Percentiles rank a stretch among this genome's conserved stretches.
These are phyloP conservation scores for Nematopogon swammerdamellus DNA, from an alignment of 2,888 invertebrate genomes.

Conservation along the genomic window DNA sequence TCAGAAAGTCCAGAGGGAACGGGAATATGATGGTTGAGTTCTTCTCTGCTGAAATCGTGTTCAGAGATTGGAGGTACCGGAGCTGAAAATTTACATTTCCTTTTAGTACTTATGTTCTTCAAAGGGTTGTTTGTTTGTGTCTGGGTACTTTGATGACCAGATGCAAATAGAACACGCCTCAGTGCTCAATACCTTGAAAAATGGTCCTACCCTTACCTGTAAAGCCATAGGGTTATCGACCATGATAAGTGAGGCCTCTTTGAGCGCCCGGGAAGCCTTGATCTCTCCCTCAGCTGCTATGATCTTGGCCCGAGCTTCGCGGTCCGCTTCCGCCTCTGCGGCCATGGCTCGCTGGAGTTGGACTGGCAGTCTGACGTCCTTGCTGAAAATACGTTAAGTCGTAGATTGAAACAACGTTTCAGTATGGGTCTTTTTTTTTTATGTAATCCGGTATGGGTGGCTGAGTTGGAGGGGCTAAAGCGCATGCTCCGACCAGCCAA, in stretches of 20 bases:
- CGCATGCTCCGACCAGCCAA: no score
- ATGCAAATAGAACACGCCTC: no score
- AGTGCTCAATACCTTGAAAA: no score
- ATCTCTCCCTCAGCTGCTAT: slow-evolving; percentile 78
- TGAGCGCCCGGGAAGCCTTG: slow-evolving; percentile 78
- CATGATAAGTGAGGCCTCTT: slow-evolving; percentile 86
- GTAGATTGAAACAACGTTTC: no score
- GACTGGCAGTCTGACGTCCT: slow-evolving; percentile 49
- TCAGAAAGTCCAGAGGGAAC: slow-evolving; percentile 77
- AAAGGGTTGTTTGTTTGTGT: no score
- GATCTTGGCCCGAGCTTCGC: slow-evolving; percentile 68
- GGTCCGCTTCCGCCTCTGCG: slow-evolving; percentile 65
- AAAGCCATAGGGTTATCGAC: slow-evolving; percentile 75
- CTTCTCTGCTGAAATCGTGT: slow-evolving; percentile 89
- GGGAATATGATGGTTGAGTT: slow-evolving; percentile 95
- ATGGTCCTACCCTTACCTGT: slow-evolving; percentile 18
- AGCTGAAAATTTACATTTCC: slow-evolving; percentile 53
- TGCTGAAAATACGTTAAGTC: slow-evolving; percentile 29
- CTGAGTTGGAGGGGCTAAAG: no score
- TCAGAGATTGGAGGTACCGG: slow-evolving; percentile 87
- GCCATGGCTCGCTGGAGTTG: slow-evolving; percentile 68
- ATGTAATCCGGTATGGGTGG: no score
- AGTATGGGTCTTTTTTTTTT: no score
- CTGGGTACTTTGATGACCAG: no score
- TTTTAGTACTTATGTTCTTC: slow-evolving; percentile 7